These are phyloP conservation scores for Dasyprocta punctata DNA, from an alignment of 2,113 vertebrate species.

Conservation along the genomic window DNA sequence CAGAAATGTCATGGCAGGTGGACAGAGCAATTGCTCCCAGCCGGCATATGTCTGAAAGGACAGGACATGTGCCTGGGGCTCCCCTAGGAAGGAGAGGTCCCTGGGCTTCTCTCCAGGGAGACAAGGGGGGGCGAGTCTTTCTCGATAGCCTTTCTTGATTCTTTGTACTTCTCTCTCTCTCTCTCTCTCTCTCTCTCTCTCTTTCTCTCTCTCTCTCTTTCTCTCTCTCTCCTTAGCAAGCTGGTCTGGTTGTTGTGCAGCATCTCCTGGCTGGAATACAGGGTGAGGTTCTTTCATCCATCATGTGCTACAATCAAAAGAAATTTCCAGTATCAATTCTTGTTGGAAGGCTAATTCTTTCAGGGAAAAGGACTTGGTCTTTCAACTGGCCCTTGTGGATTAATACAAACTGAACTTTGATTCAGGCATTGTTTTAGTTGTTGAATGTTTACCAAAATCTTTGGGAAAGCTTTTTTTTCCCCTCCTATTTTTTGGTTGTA, in stretches of 20 bases:
- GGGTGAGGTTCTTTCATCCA: not conserved
- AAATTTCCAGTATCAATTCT: not conserved
- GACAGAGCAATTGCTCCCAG: constrained; percentile 18
- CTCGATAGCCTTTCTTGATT: not conserved
- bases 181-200: fast-evolving
- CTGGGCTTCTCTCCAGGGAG: not conserved
- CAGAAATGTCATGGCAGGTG: constrained; percentile 1
- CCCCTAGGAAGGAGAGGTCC: not conserved
- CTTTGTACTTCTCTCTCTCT: not conserved
- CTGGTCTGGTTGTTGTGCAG: not conserved
- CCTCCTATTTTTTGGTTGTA: not conserved
- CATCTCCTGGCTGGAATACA: not conserved
- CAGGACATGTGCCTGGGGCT: not conserved
- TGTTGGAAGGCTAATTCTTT: not conserved
- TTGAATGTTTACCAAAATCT: constrained; percentile 28
- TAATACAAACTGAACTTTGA: not conserved
- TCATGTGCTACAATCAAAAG: not conserved
- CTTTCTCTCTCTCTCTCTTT: fast-evolving
- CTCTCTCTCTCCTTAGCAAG: not conserved
- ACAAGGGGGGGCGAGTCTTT: not conserved
- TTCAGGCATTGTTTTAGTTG: not conserved
- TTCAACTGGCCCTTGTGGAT: not conserved
- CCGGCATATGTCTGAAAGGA: not conserved
- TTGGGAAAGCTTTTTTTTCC: not conserved
- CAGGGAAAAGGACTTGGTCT: not conserved